Evolutionary conservation across 2,113 vertebrate species (phyloP), one percentile per base, ranked within the genome.

Genomic region (Galemys pyrenaicus): DNA sequence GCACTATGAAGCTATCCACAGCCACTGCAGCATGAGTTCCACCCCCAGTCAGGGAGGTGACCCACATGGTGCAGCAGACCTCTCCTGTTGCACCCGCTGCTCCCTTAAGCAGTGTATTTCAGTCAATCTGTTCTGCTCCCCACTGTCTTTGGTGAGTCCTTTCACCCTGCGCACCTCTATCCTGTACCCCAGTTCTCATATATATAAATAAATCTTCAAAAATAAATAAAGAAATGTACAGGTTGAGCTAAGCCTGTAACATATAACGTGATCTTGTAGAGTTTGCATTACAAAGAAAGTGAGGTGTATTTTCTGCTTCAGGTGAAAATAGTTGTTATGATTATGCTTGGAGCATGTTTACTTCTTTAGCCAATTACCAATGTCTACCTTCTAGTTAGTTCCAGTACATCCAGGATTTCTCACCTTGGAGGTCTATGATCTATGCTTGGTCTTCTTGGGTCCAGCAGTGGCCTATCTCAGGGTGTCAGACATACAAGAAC

Each of bases 401-500:
- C 98, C 98, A 11, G 24, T 97, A 39, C 96, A 92, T 30, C 89
- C 98, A 44, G 98, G 98, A 60, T 94, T 94, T 68, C 91, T 98
- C 56, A 96, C 89, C 75, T 84, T 98, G 93, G 96, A 97, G n/a
- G 95, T 97, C 37, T 97, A 97, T 20, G 98, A 98, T 71, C 96
- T 98, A 35, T 98, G 98, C 74, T 83, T 98, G 93, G 95, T 96
- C 37, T 98, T 96, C 75, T 44, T 97, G 67, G 97, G 96, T 32
- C 97, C 98, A 12, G 97, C 98, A 22, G 35, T 73, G 19, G 97
- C 97, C 84, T 91, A 96, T 26, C 56, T 98, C 49, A 78, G 22
- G 0, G 95, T 98, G 10, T 98, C 98, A 41, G 97, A 98, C 74
- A 96, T 98, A 88, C 89, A 94, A 3, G 98, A 98, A 37, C 88